Conservation (phyloP, 2,113 vertebrate species). For the Himantopus leucocephalus region DNA sequence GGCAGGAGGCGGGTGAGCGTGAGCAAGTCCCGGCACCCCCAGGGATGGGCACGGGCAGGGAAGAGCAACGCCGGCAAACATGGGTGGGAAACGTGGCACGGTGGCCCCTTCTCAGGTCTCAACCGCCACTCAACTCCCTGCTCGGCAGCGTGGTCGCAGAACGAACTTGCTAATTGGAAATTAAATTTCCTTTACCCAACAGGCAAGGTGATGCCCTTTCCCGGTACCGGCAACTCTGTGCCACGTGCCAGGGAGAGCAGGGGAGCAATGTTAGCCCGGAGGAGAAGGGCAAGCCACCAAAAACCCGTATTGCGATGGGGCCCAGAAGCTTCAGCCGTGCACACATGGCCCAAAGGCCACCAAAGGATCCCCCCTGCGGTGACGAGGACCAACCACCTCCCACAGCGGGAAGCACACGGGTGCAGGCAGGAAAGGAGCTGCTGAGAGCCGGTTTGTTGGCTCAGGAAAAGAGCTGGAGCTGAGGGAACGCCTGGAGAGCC, state of each 20-base stretch:
- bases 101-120: neutral
- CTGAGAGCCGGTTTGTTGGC: neutral
- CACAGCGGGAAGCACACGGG: too few species aligned
- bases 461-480: neutral
- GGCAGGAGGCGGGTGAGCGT: fast-evolving
- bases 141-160: fast-evolving
- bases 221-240: fast-evolving
- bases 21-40: neutral
- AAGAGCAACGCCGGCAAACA: fast-evolving
- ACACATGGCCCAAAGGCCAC: fast-evolving
- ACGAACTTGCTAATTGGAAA: neutral
- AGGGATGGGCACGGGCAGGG: neutral
- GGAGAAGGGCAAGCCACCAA: neutral
- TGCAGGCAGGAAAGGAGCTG: neutral
- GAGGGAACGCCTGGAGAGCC: neutral
- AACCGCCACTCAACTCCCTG: neutral
- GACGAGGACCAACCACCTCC: neutral
- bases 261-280: fast-evolving
- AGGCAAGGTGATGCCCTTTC: neutral
- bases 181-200: neutral
- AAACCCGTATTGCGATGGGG: neutral
- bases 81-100: fast-evolving
- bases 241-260: fast-evolving
- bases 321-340: neutral
- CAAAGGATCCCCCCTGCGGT: neutral